phyloP scores from a whole-genome alignment of 2,113 vertebrate species.

The Myodes glareolus region DNA sequence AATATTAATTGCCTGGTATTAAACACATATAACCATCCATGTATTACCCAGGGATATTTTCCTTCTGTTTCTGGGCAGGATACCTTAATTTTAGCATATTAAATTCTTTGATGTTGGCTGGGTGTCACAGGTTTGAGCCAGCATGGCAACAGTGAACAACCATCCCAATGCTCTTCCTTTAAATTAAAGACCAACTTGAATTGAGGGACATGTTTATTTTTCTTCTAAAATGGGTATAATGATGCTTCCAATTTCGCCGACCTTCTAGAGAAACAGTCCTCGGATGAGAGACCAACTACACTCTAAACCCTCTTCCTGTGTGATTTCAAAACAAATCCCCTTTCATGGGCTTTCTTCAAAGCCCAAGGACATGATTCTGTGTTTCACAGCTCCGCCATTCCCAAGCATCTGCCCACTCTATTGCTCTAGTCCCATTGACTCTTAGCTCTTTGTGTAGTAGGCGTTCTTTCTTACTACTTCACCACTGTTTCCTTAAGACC shows the following conservation, averaged over 20 bases:
- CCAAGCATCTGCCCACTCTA: neutral
- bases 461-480: neutral
- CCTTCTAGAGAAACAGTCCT: conserved; percentile 28
- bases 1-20: conserved; percentile 56
- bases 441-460: neutral
- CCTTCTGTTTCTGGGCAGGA: neutral
- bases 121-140: conserved; percentile 40
- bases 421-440: neutral
- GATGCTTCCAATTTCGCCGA: conserved; percentile 40
- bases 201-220: conserved; percentile 62
- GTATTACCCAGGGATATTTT: conserved; percentile 42
- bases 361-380: neutral
- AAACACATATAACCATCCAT: conserved; percentile 60
- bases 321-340: conserved; percentile 19
- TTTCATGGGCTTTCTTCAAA: neutral
- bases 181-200: conserved; percentile 58
- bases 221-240: conserved; percentile 57
- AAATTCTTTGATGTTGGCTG: conserved; percentile 46
- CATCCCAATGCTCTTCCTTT: conserved; percentile 51
- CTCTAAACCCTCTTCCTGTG: conserved; percentile 6
- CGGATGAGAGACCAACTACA: neutral
- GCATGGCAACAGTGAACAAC: neutral
- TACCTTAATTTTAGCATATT: conserved; percentile 62
- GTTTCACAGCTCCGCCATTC: neutral
- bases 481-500: neutral